Evolutionary conservation across 2,888 invertebrate species (phyloP), one percentile per base, ranked within the genome.

Genomic region (Stenichneumon culpator): DNA sequence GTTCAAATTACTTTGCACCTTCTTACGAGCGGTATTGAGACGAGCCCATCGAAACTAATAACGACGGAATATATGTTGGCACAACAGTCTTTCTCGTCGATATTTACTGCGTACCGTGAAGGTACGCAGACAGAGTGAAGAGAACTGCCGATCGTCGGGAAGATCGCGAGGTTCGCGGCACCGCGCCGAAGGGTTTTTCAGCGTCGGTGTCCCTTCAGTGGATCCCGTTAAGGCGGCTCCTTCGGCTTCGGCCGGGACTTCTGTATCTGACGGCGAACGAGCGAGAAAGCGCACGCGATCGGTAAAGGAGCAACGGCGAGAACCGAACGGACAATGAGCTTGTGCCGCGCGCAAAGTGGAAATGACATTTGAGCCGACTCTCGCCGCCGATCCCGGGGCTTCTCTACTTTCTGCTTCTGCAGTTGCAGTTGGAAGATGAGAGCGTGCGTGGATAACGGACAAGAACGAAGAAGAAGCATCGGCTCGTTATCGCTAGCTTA

Each of bases 121-220:
- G 65, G 63, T 63, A 79, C 14, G 57, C 72, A 70, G 67, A 79
- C 82, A 75, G 60, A 79, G 60, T 47, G 63, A 60, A 36, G 73
- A 82, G 74, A 79, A 74, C 74, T 70, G 72, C 72, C 79, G 82
- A 82, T 85, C 75, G 75, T 28, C 19, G 60, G 60, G 79, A 75
- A 82, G 85, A 82, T 82, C 85, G 75, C 74, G 50, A 81, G 73
- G 73, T 79, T 57, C 82, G 87, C 85, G 83, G 81, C 85, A 86
- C 87, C 88, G 86, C 89, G 89, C 84, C 87, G 91, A 84, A 85
- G 85, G 82, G 82, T 92, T 92, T 93, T 93, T 92, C 92, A 89
- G 68, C 87, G 90, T 88, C 91, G 91, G 91, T 91, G 89, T 89
- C 89, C 82, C 82, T 82, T 82, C 75, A 85, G 82, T 54, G 79